Evolutionary conservation across 92 coral and sea anemone genomes (phyloP).

Genomic region (Paramuricea clavata): DNA sequence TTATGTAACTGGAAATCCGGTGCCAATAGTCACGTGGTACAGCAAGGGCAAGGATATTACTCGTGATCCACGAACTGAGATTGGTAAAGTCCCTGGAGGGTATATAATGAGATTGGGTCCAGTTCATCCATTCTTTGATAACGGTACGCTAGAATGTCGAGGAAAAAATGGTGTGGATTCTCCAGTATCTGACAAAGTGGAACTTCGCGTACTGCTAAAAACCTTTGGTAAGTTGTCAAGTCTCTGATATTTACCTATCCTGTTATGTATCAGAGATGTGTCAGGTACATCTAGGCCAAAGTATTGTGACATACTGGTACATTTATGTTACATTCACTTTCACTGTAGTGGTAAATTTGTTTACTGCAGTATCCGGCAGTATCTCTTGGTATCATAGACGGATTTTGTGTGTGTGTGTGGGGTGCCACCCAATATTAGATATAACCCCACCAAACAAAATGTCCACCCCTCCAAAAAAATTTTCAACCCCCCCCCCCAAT

Average conservation of each 20-base stretch:
- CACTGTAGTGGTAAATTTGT: no score
- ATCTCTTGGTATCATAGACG: no score
- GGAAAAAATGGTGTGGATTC: constrained; percentile 28
- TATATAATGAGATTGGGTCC: constrained; percentile 32
- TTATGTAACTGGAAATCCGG: constrained; percentile 75
- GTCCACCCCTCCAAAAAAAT: no score
- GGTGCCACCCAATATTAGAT: no score
- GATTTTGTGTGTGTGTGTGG: no score
- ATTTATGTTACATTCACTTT: no score
- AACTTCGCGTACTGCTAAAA: not conserved
- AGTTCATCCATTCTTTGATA: constrained; percentile 1
- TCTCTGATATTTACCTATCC: not conserved
- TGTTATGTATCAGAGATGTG: not conserved
- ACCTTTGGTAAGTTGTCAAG: constrained; percentile 1
- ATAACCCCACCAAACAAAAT: no score
- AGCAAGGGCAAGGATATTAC: constrained; percentile 61
- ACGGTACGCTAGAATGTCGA: constrained; percentile 34
- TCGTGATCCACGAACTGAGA: not conserved
- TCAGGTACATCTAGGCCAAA: no score
- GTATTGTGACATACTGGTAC: no score
- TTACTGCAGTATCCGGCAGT: no score
- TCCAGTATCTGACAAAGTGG: constrained; percentile 8
- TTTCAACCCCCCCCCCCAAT: no score
- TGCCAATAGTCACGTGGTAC: constrained; percentile 77
- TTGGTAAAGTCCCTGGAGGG: constrained; percentile 28